Percentiles rank a stretch among this genome's conserved stretches.
Conservation (phyloP, 2,888 invertebrate genomes). For the Tetrapedia diversipes region DNA sequence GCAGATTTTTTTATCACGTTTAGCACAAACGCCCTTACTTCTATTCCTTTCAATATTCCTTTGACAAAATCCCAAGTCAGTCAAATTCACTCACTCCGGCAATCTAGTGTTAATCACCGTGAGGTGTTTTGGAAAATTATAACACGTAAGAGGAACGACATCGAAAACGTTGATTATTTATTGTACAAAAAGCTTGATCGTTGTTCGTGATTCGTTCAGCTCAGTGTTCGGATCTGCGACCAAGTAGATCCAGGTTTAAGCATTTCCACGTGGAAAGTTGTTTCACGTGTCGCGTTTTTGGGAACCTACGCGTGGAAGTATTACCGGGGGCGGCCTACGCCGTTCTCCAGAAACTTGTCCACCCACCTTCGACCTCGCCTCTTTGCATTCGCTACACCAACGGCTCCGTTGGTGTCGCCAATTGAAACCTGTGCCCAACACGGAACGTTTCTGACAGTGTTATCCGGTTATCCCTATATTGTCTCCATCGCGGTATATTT, state of each 20-base stretch:
- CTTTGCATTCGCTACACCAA: constrained; percentile 72
- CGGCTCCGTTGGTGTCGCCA: constrained; percentile 51
- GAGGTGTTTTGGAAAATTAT: no score
- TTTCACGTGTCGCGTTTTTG: constrained; percentile 64
- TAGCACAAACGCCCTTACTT: no score
- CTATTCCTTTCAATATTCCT: no score
- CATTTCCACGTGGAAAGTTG: constrained; percentile 56
- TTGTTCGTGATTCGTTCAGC: no score
- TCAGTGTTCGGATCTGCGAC: constrained; percentile 1
- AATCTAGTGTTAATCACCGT: no score
- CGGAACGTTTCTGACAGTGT: constrained; percentile 62
- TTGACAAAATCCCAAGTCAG: no score
- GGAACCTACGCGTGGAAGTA: constrained; percentile 61
- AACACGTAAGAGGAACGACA: no score
- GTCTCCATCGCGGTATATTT: constrained; percentile 37
- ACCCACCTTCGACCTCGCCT: constrained; percentile 82
- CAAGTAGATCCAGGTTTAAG: constrained; percentile 2
- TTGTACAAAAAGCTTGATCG: no score
- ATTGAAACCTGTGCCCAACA: constrained; percentile 38
- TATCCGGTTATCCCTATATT: constrained; percentile 49
- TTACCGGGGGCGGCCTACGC: constrained; percentile 75
- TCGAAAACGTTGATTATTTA: no score
- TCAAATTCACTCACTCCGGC: no score
- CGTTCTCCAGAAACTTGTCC: constrained; percentile 76
- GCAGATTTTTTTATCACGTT: no score